Percentiles rank a stretch among this genome's conserved stretches.
phyloP scores from a whole-genome alignment of 2,888 invertebrate genomes.

The Ramazzottius varieornatus region DNA sequence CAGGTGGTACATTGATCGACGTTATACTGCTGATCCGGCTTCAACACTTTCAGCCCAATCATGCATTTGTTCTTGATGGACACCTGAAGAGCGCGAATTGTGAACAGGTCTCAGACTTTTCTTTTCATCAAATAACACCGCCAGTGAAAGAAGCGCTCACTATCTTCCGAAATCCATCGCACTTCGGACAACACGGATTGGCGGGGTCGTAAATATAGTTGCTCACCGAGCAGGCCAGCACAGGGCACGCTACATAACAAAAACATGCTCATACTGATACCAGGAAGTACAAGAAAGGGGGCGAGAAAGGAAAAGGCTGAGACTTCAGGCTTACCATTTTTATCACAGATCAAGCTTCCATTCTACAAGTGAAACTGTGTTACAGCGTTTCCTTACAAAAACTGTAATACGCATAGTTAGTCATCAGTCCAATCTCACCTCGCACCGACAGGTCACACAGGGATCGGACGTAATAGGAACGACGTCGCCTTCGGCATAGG shows the following conservation, averaged over 20 bases:
- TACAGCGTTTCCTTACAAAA: background rate
- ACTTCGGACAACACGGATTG: slow-evolving; percentile 22
- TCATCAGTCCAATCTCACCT: background rate
- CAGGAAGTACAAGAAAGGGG: too few species aligned
- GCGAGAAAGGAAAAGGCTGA: too few species aligned
- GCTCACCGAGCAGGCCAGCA: slow-evolving; percentile 55
- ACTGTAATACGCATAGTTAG: background rate
- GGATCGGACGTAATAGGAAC: slow-evolving; percentile 6
- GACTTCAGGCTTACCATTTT: too few species aligned
- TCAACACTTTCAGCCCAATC: background rate
- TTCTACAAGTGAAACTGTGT: background rate
- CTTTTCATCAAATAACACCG: too few species aligned
- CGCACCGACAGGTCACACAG: background rate
- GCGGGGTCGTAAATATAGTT: slow-evolving; percentile 25
- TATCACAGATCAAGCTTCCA: background rate
- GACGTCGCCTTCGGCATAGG: slow-evolving; percentile 3
- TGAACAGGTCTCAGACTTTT: too few species aligned
- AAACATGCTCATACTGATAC: too few species aligned
- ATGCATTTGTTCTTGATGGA: background rate
- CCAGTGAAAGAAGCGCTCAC: too few species aligned
- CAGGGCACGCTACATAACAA: slow-evolving; percentile 67
- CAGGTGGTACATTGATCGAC: slow-evolving; percentile 46
- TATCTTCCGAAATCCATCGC: slow-evolving; percentile 19
- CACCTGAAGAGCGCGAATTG: too few species aligned
- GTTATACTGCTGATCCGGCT: background rate